Percentiles rank a stretch among this genome's conserved stretches.
phyloP scores from a whole-genome alignment of 2,888 invertebrate species.

The Hoplodrina blanda region DNA sequence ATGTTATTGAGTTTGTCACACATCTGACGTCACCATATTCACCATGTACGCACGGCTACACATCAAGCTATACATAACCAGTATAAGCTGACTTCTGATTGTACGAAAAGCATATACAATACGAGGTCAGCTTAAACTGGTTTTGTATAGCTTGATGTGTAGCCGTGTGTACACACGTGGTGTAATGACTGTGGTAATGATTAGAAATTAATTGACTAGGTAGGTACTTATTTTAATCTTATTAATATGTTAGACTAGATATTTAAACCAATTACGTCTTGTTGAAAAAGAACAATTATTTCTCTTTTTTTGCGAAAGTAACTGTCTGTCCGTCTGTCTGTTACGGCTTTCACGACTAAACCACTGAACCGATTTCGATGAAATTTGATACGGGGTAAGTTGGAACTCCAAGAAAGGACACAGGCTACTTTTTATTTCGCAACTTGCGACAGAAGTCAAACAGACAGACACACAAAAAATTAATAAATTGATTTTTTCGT shows the following conservation, averaged over 20 bases:
- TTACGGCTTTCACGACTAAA: background rate
- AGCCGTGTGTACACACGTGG: background rate
- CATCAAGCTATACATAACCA: too few species aligned
- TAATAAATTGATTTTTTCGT: too few species aligned
- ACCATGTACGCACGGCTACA: too few species aligned
- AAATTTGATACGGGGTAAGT: background rate
- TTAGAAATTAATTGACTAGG: background rate
- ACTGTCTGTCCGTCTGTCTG: too few species aligned
- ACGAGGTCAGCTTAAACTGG: too few species aligned
- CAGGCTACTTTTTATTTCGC: too few species aligned
- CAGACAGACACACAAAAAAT: too few species aligned
- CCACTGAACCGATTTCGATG: background rate
- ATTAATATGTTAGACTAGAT: conserved; percentile 3
- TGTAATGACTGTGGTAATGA: background rate
- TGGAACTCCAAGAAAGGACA: too few species aligned
- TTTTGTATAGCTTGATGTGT: too few species aligned
- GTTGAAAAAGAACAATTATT: background rate
- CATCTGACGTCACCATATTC: background rate
- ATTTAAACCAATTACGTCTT: background rate
- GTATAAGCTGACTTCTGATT: too few species aligned
- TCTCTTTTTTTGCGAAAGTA: background rate
- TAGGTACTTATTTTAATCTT: background rate
- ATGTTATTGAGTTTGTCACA: background rate
- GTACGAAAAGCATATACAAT: too few species aligned
- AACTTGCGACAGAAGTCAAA: too few species aligned